Conservation (phyloP, 2,113 vertebrate genomes). For the Tupaia tana region DNA sequence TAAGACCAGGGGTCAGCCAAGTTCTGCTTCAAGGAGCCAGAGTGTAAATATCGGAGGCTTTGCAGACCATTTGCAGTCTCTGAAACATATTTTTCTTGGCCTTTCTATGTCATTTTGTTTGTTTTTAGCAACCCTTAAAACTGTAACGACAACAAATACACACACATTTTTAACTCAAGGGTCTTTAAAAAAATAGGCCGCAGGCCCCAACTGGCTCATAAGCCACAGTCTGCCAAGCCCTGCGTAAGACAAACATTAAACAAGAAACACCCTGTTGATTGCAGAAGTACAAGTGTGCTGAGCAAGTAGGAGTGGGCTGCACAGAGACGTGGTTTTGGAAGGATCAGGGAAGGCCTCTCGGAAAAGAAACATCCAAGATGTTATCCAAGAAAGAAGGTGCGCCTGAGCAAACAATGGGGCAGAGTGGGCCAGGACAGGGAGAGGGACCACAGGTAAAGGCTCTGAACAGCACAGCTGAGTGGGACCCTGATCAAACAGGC, state of each 20-base stretch:
- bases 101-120: neutral
- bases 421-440: accelerated
- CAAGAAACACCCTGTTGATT: neutral
- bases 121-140: neutral
- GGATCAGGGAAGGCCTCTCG: neutral
- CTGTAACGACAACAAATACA: neutral
- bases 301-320: neutral
- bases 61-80: neutral
- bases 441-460: neutral
- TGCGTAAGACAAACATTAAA: neutral
- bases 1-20: neutral
- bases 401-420: neutral
- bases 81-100: neutral
- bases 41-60: neutral
- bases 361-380: neutral
- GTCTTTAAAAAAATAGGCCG: neutral
- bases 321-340: neutral
- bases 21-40: neutral
- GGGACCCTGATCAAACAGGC: accelerated
- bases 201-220: neutral
- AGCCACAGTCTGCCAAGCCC: neutral
- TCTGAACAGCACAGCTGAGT: neutral
- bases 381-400: neutral
- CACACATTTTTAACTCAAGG: neutral
- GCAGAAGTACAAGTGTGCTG: neutral